These are phyloP conservation scores for Clupea harengus DNA, from an alignment of 2,113 vertebrate genomes.

Conservation along the genomic window DNA sequence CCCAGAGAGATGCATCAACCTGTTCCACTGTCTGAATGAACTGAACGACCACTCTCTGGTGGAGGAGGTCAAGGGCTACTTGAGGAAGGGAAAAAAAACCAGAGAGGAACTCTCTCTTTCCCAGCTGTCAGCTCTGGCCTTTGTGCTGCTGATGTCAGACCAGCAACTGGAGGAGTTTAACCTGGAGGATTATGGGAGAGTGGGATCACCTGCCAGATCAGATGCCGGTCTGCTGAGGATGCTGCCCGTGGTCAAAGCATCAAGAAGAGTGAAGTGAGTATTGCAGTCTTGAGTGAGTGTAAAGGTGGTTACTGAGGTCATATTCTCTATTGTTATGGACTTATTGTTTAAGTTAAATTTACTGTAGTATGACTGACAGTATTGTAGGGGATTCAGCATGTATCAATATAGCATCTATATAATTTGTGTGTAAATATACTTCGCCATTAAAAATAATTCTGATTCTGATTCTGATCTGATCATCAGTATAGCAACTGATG, in stretches of 20 bases:
- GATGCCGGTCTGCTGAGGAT: slow-evolving; percentile 4
- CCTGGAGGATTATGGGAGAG: neutral
- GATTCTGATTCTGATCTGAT: too few relatives aligned
- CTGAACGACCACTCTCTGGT: neutral
- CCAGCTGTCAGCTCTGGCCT: slow-evolving; percentile 11
- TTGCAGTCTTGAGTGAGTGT: too few relatives aligned
- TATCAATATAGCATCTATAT: too few relatives aligned
- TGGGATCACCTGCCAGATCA: slow-evolving; percentile 9
- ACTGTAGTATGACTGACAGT: too few relatives aligned
- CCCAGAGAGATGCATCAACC: neutral
- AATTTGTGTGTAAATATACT: too few relatives aligned
- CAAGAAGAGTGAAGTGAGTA: slow-evolving; percentile 16
- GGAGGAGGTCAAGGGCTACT: slow-evolving; percentile 4
- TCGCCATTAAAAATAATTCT: too few relatives aligned
- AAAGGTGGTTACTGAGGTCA: too few relatives aligned
- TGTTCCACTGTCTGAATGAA: neutral
- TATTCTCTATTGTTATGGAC: too few relatives aligned
- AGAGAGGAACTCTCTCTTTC: neutral
- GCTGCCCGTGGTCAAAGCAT: slow-evolving; percentile 20
- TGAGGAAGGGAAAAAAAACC: neutral
- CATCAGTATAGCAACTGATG: too few relatives aligned
- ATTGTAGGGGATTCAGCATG: too few relatives aligned
- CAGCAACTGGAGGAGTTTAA: neutral
- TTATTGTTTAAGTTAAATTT: too few relatives aligned
- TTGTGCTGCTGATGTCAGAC: slow-evolving; percentile 9